Base-by-base conservation (phyloP, 2,888 invertebrate genomes). In the Tachina fera region DNA sequence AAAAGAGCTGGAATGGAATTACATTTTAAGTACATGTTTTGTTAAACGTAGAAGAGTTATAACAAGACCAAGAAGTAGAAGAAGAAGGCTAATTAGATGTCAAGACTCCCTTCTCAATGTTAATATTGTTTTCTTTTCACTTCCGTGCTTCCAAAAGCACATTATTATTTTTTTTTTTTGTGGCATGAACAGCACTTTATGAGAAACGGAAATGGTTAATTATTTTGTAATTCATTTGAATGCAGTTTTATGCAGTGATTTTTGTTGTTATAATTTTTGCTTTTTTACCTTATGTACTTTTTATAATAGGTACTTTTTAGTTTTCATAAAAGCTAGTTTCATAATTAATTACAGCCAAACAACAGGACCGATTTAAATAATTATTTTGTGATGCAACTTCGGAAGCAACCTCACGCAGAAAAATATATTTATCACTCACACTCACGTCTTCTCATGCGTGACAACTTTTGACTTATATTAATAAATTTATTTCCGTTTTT, bases 41-140 rank as follows among this genome's bases (percentile, higher is more conserved):
- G 67, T 83, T 78, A 51, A 61, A 79, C 43, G 19, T 14, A n/a
- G 2, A 53, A 68, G 39, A 53, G 68, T 47, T 75, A 47, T 6
- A 31, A 31, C 31, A 31, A 31, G 31, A 31, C 31, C 0, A 31
- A 31, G 6, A 41, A 41, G 47, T 43, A 80, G 39, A 63, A 70
- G 51, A 84, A 83, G 86, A 67, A 83, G 79, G 79, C 86, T 80
- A 86, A 86, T 86, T 86, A 86, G 72, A 85, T 85, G 74, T 68
- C 53, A 77, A 81, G 84, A 84, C 70, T 74, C 67, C 16, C 39
- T 70, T 13, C 70, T 68, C 74, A 41, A 16, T 68, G 43, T 16
- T 43, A 19, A 39, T 61, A 47, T 61, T 75, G 16, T 60, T 81
- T 75, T 68, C 39, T 75, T 51, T 68, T 53, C 43, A 61, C 74